Base-by-base conservation (phyloP, 2,888 invertebrate species). In the Acleris cristana region DNA sequence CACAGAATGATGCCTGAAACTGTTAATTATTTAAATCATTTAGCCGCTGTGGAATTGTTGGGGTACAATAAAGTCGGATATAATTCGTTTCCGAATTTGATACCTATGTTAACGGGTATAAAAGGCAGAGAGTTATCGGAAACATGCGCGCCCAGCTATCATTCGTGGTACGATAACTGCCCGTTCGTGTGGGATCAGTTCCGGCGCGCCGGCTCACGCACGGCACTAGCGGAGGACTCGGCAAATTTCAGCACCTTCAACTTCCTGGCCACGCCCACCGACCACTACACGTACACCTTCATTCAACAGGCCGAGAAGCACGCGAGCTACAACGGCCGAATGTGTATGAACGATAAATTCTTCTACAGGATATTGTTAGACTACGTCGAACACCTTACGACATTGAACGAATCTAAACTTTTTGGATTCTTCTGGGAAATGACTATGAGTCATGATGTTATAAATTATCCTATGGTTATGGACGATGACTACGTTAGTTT, bases 41-140 rank as follows among this genome's bases (percentile, higher is more conserved):
- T 95, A 40, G 92, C 93, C 0, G 95, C 95, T 14, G 90, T 96
- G n/a, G 97, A 97, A 78, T 90, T 98, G 80, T 82, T 95, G 69
- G 98, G 98, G 1, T 98, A 97, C 83, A 97, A 96, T 80, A 98
- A 98, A 92, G 95, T 98, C 3, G 98, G 95, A 0, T 98, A 98
- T 84, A 98, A 98, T 81, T 98, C 98, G 0, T 93, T n/a, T n/a
- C n/a, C n/a, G n/a, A n/a, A n/a, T n/a, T n/a, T n/a, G n/a, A n/a
- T n/a, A n/a, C n/a, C n/a, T n/a, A n/a, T n/a, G n/a, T n/a, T n/a
- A n/a, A n/a, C n/a, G n/a, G n/a, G n/a, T n/a, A n/a, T n/a, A n/a
- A n/a, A n/a, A n/a, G n/a, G n/a, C n/a, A n/a, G n/a, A n/a, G n/a
- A n/a, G n/a, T n/a, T n/a, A n/a, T n/a, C n/a, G n/a, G n/a, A n/a